phyloP scores from a whole-genome alignment of 2,888 invertebrate genomes.

The Rutpela maculata region DNA sequence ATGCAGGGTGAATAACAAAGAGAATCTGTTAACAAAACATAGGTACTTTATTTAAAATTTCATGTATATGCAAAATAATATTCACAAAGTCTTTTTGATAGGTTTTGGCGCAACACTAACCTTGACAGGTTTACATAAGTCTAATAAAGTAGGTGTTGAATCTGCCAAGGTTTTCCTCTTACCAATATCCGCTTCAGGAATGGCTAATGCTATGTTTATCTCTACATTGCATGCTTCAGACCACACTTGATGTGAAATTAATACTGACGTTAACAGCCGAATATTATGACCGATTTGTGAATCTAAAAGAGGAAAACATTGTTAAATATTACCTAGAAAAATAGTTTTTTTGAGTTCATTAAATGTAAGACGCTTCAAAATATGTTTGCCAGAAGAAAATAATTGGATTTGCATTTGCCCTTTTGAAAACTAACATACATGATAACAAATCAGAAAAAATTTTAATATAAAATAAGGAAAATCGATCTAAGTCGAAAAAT shows the following conservation, averaged over 20 bases:
- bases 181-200: constrained; percentile 77
- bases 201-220: constrained; percentile 88
- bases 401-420: too few relatives aligned
- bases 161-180: constrained; percentile 71
- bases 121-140: constrained; percentile 90
- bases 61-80: background rate
- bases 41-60: constrained; percentile 14
- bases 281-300: constrained; percentile 78
- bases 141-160: constrained; percentile 79
- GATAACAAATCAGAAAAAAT: too few relatives aligned
- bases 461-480: too few relatives aligned
- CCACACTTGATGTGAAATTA: constrained; percentile 94
- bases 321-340: constrained; percentile 17
- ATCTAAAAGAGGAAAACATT: constrained; percentile 69
- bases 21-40: constrained; percentile 15
- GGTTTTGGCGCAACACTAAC: constrained; percentile 92
- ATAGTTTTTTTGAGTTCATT: too few relatives aligned
- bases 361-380: too few relatives aligned
- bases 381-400: too few relatives aligned
- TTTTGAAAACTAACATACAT: too few relatives aligned
- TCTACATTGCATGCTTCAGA: constrained; percentile 94
- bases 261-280: constrained; percentile 88
- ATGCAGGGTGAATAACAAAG: too few relatives aligned
- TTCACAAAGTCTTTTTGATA: constrained; percentile 80
- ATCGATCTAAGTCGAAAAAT: too few relatives aligned